Conservation (phyloP, 2,113 vertebrate species). For the Dromas ardeola region DNA sequence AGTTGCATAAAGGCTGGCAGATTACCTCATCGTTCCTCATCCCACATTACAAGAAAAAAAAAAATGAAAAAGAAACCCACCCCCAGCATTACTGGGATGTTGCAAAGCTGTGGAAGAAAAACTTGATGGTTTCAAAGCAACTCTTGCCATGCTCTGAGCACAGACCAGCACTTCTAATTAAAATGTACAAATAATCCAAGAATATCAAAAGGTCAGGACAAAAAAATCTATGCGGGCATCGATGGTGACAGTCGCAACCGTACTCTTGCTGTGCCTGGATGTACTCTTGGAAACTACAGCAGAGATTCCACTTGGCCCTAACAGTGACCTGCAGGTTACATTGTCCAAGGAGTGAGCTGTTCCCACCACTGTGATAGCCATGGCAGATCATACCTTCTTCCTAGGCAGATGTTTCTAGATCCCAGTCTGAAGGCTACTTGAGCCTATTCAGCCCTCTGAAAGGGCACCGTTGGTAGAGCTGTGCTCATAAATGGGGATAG, state of each 20-base stretch:
- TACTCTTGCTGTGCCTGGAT: neutral
- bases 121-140: neutral
- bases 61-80: neutral
- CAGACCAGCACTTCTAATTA: neutral
- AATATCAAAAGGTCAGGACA: neutral
- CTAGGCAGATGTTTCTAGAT: neutral
- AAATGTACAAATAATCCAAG: neutral
- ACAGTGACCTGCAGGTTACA: neutral
- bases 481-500: neutral
- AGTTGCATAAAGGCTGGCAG: conserved; percentile 55
- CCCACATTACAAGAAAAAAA: conserved; percentile 28
- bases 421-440: neutral
- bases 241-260: neutral
- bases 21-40: conserved; percentile 39
- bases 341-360: neutral
- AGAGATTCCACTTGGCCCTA: neutral
- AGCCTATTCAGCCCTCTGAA: neutral
- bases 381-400: neutral
- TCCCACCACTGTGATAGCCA: neutral
- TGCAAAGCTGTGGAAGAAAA: neutral
- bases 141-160: neutral
- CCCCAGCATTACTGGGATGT: neutral
- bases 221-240: neutral
- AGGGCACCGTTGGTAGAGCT: neutral
- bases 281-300: neutral